Base-by-base conservation (phyloP, 2,888 invertebrate species). In the Gibbula magus region DNA sequence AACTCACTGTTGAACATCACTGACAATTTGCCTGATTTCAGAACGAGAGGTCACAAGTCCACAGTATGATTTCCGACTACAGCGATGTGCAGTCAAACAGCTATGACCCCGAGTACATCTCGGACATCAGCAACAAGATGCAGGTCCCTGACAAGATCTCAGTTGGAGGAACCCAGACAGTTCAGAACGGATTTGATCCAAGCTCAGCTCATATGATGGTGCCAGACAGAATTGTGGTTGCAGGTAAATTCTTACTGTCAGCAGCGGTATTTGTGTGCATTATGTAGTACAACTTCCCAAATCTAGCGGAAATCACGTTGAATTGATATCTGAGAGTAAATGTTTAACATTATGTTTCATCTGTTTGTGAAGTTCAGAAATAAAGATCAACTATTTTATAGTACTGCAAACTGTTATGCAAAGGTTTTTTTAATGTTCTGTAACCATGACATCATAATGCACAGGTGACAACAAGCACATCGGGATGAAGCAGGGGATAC, bases 221-320 rank as follows among this genome's bases (percentile, higher is more conserved):
- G 53, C 98, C 98, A 2, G 98, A 98, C 91, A 95, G 97, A 91
- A 98, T 98, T 92, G 94, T 98, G 86, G 96, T 98, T 73, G 95
- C 96, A 88, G 98, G 98, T 91, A 95, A 95, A 83, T 8, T 7
- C 7, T 8, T n/a, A 56, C 13, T 10, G 5, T 1, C 45, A 45
- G 45, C 1, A 45, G 13, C n/a, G n/a, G n/a, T n/a, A n/a, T n/a
- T n/a, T n/a, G n/a, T n/a, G n/a, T n/a, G n/a, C n/a, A n/a, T n/a
- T n/a, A n/a, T n/a, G n/a, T n/a, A n/a, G n/a, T n/a, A n/a, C n/a
- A n/a, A n/a, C n/a, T n/a, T n/a, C n/a, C n/a, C n/a, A n/a, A n/a
- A n/a, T n/a, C n/a, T n/a, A n/a, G n/a, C n/a, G n/a, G n/a, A n/a
- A n/a, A n/a, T n/a, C n/a, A n/a, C n/a, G n/a, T n/a, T n/a, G n/a